These are phyloP conservation scores for Leucosticte australis DNA, from an alignment of 2,113 vertebrate genomes.

Conservation along the genomic window DNA sequence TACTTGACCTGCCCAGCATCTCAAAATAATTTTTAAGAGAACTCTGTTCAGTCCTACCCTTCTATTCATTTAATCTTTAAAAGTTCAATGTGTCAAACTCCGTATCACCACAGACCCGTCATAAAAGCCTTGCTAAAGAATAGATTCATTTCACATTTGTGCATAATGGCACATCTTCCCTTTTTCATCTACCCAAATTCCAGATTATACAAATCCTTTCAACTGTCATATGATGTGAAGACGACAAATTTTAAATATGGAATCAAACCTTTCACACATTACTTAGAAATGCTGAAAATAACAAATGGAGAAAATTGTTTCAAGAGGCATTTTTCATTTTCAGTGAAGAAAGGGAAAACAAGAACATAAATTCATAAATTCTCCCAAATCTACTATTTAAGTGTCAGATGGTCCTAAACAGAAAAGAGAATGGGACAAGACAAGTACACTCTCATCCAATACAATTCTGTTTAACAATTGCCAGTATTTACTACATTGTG, in stretches of 20 bases:
- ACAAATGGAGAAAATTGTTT: not conserved
- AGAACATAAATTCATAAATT: not conserved
- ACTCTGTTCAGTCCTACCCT: not conserved
- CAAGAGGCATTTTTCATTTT: not conserved
- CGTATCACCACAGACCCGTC: not conserved
- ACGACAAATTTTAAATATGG: not conserved
- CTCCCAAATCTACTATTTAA: not conserved
- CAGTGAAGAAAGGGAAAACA: not conserved
- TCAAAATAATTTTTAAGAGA: not conserved
- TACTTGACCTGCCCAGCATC: not conserved
- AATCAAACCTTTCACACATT: not conserved
- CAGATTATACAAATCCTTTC: not conserved
- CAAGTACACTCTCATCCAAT: not conserved
- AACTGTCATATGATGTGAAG: not conserved
- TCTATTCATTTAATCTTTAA: not conserved
- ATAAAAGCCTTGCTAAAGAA: not conserved
- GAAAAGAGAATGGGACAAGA: not conserved
- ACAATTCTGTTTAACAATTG: not conserved
- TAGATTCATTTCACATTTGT: not conserved
- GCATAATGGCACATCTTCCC: not conserved
- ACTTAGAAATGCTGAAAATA: not conserved
- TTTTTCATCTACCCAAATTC: not conserved
- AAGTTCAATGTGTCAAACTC: not conserved
- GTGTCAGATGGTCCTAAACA: not conserved
- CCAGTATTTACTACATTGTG: not conserved